Conservation (phyloP, 2,797 vertebrate genomes). For the Astyanax mexicanus region DNA sequence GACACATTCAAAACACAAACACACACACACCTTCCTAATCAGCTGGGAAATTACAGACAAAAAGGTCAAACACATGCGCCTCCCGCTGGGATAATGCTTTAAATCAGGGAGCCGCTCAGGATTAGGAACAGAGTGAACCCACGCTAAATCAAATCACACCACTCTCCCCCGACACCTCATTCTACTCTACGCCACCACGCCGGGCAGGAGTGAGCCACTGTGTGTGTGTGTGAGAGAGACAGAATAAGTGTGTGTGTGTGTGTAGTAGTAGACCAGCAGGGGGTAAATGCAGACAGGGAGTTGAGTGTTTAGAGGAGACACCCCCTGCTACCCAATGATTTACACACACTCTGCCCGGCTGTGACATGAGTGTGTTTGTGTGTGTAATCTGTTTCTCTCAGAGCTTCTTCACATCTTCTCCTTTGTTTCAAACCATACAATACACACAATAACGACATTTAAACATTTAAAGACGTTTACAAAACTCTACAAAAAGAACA, state of each 20-base stretch:
- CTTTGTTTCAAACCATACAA: constrained; percentile 21
- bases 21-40: constrained; percentile 4
- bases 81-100: constrained; percentile 33
- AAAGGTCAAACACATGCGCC: constrained; percentile 36
- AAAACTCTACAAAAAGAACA: no score
- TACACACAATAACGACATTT: no score
- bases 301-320: constrained; percentile 2
- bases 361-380: constrained; percentile 15
- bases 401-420: constrained; percentile 30
- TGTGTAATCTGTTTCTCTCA: constrained; percentile 21
- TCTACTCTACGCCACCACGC: constrained; percentile 4
- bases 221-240: constrained; percentile 12
- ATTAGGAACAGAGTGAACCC: constrained; percentile 38
- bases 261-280: constrained; percentile 5
- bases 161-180: constrained; percentile 11
- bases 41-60: constrained; percentile 36
- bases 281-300: constrained; percentile 25
- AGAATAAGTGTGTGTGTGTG: constrained; percentile 9
- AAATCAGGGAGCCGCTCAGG: constrained; percentile 36
- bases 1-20: background rate
- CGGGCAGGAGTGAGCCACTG: constrained; percentile 1
- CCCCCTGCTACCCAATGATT: constrained; percentile 7
- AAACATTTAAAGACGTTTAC: no score
- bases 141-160: constrained; percentile 19
- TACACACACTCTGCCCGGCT: constrained; percentile 10